phyloP scores from a whole-genome alignment of 2,113 vertebrate species.

The Cephalopterus ornatus region DNA sequence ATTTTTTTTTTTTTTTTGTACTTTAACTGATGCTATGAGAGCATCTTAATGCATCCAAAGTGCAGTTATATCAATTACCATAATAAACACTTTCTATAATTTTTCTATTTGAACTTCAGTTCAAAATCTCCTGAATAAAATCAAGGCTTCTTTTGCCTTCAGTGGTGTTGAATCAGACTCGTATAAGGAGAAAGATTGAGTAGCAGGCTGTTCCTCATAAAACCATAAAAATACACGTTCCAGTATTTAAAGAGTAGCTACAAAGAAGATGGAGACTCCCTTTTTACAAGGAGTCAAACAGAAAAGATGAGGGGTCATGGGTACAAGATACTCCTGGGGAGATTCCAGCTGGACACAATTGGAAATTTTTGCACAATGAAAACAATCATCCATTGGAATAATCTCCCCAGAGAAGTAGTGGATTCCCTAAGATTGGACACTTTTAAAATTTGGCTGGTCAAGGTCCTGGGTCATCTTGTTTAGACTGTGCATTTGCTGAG shows the following conservation, averaged over 20 bases:
- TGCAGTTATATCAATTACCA: constrained; percentile 2
- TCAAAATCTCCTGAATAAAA: neutral
- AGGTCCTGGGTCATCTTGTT: neutral
- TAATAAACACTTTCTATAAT: neutral
- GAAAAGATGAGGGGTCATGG: neutral
- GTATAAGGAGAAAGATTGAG: neutral
- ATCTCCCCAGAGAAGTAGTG: neutral
- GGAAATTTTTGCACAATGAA: neutral
- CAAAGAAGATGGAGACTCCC: neutral
- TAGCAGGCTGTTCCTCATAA: neutral
- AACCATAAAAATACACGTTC: neutral
- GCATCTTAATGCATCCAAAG: neutral
- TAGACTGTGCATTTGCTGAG: neutral
- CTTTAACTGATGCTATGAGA: neutral
- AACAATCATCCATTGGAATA: neutral
- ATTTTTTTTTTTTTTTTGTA: neutral
- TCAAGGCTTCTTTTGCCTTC: neutral
- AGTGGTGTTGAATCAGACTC: neutral
- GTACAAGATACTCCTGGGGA: neutral
- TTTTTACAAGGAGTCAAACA: neutral
- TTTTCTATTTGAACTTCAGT: neutral
- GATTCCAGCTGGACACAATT: neutral
- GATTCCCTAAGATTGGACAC: neutral
- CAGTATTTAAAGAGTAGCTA: neutral
- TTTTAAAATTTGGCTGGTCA: neutral